Conservation (phyloP, 2,113 vertebrate species). For the Anarrhichthys ocellatus region DNA sequence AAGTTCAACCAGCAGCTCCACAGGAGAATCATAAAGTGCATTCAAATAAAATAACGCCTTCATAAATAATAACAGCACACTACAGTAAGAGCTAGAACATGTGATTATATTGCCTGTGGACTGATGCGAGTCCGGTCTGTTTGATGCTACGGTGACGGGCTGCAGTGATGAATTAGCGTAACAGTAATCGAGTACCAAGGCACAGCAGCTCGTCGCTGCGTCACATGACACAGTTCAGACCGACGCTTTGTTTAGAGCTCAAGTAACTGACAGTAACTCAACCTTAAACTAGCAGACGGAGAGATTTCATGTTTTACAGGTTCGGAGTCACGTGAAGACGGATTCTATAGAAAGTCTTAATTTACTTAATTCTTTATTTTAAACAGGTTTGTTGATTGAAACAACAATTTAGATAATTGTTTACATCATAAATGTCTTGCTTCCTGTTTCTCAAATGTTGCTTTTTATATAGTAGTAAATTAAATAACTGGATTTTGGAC, state of each 20-base stretch:
- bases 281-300: background rate
- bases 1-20: constrained; percentile 27
- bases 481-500: background rate
- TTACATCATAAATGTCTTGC: background rate
- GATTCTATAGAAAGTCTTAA: background rate
- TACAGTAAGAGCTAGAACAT: constrained; percentile 14
- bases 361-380: background rate
- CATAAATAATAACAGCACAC: constrained; percentile 49
- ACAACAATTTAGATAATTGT: too few species aligned
- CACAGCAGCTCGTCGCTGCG: constrained; percentile 66
- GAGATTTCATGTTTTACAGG: background rate
- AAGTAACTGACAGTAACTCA: too few species aligned
- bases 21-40: constrained; percentile 78
- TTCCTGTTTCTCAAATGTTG: background rate
- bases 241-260: background rate
- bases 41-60: constrained; percentile 74
- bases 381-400: too few species aligned
- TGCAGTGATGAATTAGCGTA: constrained; percentile 40
- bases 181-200: constrained; percentile 74
- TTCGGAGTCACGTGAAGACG: background rate
- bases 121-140: background rate
- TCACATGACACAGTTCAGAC: constrained; percentile 3
- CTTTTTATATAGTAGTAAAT: background rate
- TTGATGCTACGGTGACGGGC: constrained; percentile 46
- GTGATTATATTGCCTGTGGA: constrained; percentile 55